Conservation (phyloP, 2,113 vertebrate species). For the Castor canadensis region DNA sequence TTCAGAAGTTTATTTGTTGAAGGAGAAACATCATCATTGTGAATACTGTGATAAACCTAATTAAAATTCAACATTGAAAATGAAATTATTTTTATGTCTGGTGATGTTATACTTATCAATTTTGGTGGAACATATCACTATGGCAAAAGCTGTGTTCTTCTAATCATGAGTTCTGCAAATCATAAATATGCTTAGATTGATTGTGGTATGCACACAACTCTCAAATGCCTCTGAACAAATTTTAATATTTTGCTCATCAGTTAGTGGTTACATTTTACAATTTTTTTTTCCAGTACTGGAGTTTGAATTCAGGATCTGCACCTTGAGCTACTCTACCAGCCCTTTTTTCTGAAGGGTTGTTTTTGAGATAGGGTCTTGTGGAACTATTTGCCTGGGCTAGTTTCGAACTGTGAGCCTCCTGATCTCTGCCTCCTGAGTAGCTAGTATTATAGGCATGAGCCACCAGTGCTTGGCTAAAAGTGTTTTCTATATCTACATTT, state of each 20-base stretch:
- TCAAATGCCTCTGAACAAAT: neutral
- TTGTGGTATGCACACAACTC: neutral
- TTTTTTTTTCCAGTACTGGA: neutral
- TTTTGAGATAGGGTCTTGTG: no score
- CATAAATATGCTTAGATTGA: neutral
- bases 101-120: neutral
- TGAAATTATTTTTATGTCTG: conserved; percentile 26
- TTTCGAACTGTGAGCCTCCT: no score
- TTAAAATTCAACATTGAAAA: conserved; percentile 27
- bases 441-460: no score
- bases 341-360: no score
- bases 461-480: no score
- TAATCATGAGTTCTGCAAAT: neutral
- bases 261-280: neutral
- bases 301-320: neutral
- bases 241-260: neutral
- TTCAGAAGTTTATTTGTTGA: conserved; percentile 14
- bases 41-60: neutral
- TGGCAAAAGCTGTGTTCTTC: neutral
- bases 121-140: neutral
- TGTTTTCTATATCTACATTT: neutral
- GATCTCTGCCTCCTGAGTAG: no score
- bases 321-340: no score
- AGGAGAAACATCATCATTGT: neutral
- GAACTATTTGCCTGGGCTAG: no score